phyloP scores from a whole-genome alignment of 1,140 invertebrate genomes.

The Calycopis cecrops region DNA sequence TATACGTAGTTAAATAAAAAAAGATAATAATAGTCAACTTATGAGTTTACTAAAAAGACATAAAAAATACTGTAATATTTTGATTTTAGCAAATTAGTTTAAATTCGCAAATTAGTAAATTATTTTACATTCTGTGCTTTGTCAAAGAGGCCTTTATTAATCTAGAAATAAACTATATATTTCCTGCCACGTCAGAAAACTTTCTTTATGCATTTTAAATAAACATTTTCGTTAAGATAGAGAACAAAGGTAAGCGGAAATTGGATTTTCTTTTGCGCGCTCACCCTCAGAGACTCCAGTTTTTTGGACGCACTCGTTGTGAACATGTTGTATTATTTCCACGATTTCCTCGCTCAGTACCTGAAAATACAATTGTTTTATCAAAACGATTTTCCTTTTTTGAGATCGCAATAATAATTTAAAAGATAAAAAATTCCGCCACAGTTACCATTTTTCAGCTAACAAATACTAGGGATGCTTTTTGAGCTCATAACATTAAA shows the following conservation, averaged over 20 bases:
- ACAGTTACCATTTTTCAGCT: no score
- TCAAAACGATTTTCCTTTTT: slow-evolving; percentile 32
- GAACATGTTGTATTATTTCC: slow-evolving; percentile 71
- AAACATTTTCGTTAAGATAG: slow-evolving; percentile 29
- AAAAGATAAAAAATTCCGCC: no score
- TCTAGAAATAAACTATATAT: neutral
- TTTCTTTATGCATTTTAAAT: slow-evolving; percentile 8
- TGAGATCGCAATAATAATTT: slow-evolving; percentile 14
- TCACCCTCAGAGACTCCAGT: slow-evolving; percentile 71
- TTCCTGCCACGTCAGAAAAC: neutral
- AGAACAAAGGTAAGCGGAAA: slow-evolving; percentile 62
- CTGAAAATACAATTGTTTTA: slow-evolving; percentile 52
- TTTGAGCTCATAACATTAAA: no score
- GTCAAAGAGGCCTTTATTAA: slow-evolving; percentile 50
- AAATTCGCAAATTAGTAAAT: no score
- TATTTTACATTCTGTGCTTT: no score
- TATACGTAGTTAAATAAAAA: no score
- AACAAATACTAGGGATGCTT: no score
- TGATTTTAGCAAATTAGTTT: no score
- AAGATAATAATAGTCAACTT: no score
- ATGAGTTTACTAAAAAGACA: no score
- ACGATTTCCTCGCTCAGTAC: slow-evolving; percentile 72
- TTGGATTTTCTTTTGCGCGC: slow-evolving; percentile 52
- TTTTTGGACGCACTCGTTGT: slow-evolving; percentile 67
- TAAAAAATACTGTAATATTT: no score